Conservation (phyloP, 2,888 invertebrate species). For the Platycheirus albimanus region DNA sequence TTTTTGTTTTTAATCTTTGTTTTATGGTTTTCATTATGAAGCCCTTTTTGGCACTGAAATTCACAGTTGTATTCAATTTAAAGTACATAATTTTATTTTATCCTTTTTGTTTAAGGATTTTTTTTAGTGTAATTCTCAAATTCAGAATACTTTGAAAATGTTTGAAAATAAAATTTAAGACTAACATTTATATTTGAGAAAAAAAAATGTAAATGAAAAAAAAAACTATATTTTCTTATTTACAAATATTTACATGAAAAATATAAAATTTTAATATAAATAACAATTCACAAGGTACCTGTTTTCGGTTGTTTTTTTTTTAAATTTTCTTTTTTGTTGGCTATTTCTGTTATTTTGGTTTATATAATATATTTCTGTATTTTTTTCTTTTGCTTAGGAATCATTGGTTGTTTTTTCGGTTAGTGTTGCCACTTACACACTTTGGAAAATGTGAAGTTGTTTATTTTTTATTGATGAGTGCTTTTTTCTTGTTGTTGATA, state of each 20-base stretch:
- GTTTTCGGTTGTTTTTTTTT: conserved; percentile 27
- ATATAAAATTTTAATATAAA: conserved; percentile 8
- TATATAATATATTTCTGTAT: conserved; percentile 26
- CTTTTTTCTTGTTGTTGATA: conserved; percentile 10
- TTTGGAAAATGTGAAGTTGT: conserved; percentile 9
- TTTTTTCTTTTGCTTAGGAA: conserved; percentile 31
- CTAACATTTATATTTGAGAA: conserved; percentile 33
- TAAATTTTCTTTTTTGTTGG: too few species aligned
- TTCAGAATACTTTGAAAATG: conserved; percentile 51
- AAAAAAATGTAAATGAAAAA: too few species aligned
- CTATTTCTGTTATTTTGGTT: conserved; percentile 26
- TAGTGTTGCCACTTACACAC: conserved; percentile 19
- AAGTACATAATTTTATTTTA: conserved; percentile 27
- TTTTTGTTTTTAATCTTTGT: conserved; percentile 17
- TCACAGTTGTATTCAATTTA: conserved; percentile 71
- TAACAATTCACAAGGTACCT: conserved; percentile 56
- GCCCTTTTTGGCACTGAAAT: conserved; percentile 72
- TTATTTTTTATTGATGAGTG: conserved; percentile 5
- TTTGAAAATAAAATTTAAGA: conserved; percentile 9
- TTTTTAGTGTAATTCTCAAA: conserved; percentile 26
- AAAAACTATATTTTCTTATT: conserved; percentile 35
- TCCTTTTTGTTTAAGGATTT: not conserved
- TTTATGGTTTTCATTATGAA: conserved; percentile 52
- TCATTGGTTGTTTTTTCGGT: conserved; percentile 32
- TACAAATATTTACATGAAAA: conserved; percentile 66